phyloP scores from a whole-genome alignment of 2,888 invertebrate species.

The Oscheius sp. region DNA sequence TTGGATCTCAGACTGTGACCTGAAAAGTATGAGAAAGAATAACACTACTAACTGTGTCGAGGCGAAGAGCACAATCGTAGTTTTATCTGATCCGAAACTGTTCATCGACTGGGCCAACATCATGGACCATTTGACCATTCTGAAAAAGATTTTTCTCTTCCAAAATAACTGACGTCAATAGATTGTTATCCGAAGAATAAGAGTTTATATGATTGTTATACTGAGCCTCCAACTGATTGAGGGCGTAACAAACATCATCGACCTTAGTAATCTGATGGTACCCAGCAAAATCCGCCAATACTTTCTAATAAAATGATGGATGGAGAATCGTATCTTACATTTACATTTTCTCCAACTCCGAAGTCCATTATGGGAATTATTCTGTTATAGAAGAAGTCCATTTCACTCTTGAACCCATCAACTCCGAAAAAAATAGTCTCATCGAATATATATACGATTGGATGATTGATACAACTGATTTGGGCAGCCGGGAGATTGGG shows the following conservation, averaged over 20 bases:
- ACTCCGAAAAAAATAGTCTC: background rate
- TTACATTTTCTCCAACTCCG: background rate
- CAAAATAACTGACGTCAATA: background rate
- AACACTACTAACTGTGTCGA: background rate
- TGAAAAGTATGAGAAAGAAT: background rate
- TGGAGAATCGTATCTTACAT: background rate
- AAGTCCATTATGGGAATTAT: background rate
- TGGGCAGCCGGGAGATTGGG: background rate
- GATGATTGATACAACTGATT: background rate
- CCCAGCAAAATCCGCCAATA: background rate
- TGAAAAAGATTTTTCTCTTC: background rate
- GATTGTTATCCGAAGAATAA: background rate
- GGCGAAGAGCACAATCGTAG: slow-evolving; percentile 8
- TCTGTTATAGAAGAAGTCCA: background rate
- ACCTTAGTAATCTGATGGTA: background rate
- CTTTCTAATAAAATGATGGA: background rate
- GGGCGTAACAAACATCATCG: background rate
- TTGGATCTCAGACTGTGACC: background rate
- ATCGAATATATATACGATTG: slow-evolving; percentile 1
- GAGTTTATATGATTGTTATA: background rate
- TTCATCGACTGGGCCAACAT: background rate
- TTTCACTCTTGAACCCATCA: slow-evolving; percentile 2
- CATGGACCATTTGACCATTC: background rate
- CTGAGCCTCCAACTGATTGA: background rate
- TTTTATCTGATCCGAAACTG: background rate